Base-by-base conservation (phyloP, 2,888 invertebrate species). In the Metacarcinus magister region DNA sequence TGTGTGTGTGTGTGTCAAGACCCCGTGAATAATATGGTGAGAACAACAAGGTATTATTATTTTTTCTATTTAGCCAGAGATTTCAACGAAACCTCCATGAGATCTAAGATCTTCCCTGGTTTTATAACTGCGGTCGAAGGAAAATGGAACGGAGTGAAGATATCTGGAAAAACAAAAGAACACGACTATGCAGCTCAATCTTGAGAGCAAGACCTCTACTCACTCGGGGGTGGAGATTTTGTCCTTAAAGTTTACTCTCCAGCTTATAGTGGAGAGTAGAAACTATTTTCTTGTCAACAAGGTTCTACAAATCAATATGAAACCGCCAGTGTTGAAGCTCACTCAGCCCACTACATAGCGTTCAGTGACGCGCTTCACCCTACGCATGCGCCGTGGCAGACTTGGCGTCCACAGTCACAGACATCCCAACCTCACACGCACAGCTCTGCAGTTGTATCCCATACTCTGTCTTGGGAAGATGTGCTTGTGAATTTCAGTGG, bases 401-500 rank as follows among this genome's bases (percentile, higher is more conserved):
- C 90, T 13, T 67, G 90, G 90, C 91, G 93, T 95, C 95, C 94
- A 94, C 46, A 89, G 54, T 39, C 93, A 43, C 67, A 67, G 67
- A 0, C 67, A 4, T 16, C 1, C 67, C 67, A 60, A 19, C 60
- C n/a, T 67, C 67, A 67, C 16, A n/a, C 23, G 4, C 67, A n/a
- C 67, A 67, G 67, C 28, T 75, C 48, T 19, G 10, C 95, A 95
- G 95, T 95, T 89, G 93, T 95, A 13, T 44, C 91, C 94, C 93
- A 46, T 23, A n/a, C 93, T 48, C 94, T 75, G 95, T n/a, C 28
- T 44, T 67, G 95, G 95, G 95, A 94, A 94, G 94, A 95, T 95
- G 95, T 94, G 90, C 94, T 94, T 43, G 95, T 95, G 95, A 95
- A 94, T 90, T 94, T 75, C 46, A 94, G 67, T 94, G 90, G 95